Evolutionary conservation across 1,140 invertebrate species (phyloP).

Genomic region (Drosophila carrolli): DNA sequence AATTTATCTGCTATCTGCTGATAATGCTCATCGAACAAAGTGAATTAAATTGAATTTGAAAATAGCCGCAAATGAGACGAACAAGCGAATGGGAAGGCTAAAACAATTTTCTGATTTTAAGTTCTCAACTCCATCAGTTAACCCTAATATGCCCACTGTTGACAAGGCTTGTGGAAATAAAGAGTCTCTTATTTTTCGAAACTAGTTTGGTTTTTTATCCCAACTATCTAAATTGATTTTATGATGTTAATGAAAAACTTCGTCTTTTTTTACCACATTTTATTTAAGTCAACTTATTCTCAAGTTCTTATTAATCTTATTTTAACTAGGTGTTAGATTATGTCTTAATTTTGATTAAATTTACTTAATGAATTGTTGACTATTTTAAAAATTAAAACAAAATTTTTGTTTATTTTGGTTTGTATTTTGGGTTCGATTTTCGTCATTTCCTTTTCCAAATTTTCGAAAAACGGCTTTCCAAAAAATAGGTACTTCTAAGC

Average conservation of each 20-base stretch:
- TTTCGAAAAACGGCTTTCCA: no score
- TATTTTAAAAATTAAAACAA: no score
- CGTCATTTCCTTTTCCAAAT: no score
- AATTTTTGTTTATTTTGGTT: no score
- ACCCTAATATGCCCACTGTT: conserved; percentile 9
- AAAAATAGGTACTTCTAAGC: no score
- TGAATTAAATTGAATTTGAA: conserved; percentile 84
- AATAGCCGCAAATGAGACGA: conserved; percentile 58
- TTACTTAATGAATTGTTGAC: no score
- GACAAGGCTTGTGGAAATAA: conserved; percentile 1
- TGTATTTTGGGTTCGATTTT: no score
- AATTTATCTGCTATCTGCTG: conserved; percentile 84
- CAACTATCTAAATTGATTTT: background rate
- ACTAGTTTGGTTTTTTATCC: background rate
- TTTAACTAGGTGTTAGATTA: no score
- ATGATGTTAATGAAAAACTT: background rate
- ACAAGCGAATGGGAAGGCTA: conserved; percentile 13
- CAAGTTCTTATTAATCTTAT: no score
- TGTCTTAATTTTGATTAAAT: background rate
- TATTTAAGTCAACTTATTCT: no score
- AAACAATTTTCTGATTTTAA: conserved; percentile 4
- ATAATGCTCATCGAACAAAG: conserved; percentile 85
- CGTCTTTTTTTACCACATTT: background rate
- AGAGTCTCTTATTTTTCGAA: background rate
- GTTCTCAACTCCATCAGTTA: background rate